Evolutionary conservation across 1,140 invertebrate species (phyloP), one percentile per base, ranked within the genome.

Genomic region (Cepaea nemoralis): DNA sequence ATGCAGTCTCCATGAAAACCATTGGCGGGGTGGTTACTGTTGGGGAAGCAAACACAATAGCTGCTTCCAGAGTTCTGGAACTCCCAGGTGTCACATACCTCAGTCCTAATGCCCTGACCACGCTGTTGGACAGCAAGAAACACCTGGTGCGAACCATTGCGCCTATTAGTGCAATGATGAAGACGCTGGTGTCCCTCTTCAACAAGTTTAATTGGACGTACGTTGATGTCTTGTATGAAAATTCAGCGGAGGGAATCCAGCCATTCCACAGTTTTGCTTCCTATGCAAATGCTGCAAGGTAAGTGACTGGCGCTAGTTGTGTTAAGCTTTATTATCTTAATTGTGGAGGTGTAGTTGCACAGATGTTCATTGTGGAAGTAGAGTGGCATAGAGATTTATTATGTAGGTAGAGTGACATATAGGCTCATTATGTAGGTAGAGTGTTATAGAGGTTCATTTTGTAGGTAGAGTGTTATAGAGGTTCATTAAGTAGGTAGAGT

Each of bases 131-230:
- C 96, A 94, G 91, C 94, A 94, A 79, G 31, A 12, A 67, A 66
- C 95, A 95, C 85, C 96, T 96, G 91, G 92, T 96, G 73, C 93
- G 95, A 16, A 95, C 96, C 1, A 95, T 96, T 35, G 95, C 95
- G 22, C 95, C 95, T 1, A 59, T 42, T 33, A 80, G 69, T 33
- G 78, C 42, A 22, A 35, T 50, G 78, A 73, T 80, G 67, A 45
- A 35, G n/a, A 45, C 45, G 2, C 33, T 80, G 48, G 78, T 48
- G 24, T 6, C 35, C 0, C 69, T 80, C 12, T 37, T 73, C 3
- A 70, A 16, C 39, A 55, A 37, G 22, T 19, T 80, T 37, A 45
- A n/a, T 33, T 73, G 66, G 78, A 73, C 0, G 3, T 80, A 80
- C 40, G 45, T 80, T 12, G 78, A 80, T 48, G 48, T 59, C 3